Evolutionary conservation across 92 coral and sea anemone species (phyloP), one percentile per base, ranked within the genome.

Genomic region (Phenganax stokvisi): DNA sequence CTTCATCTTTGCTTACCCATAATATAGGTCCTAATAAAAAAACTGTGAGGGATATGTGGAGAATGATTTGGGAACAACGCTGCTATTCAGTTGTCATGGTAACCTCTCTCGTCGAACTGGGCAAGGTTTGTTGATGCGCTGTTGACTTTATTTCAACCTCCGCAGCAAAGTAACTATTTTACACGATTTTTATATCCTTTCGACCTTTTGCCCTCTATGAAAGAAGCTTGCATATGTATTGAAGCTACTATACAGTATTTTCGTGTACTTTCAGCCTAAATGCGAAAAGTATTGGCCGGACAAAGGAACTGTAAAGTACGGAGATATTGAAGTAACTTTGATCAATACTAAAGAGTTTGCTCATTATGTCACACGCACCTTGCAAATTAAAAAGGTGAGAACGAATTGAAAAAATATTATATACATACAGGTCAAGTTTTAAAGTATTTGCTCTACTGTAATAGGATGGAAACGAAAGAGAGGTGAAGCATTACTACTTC

Each of bases 401-500:
- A n/a, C 10, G 77, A 54, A 51, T 12, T 31, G 47, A 12, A 13
- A 17, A 27, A 16, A 16, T 1, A 8, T 70, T 1, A 30, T 30
- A 9, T 15, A 31, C 13, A 5, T 17, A 16, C 3, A 29, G 54
- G 47, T 29, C 54, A 6, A 68, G 51, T 44, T n/a, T 17, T 5
- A 68, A 7, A 68, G 25, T 7, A 6, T 68, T 7, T 20, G 73
- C 8, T 29, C 11, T 74, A 74, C 56, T 56, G 12, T 54, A 27
- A 8, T 59, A 75, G 80, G 80, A 75, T 16, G 67, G 80, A 55
- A 93, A 89, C 47, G 92, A 89, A 37, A 81, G 96, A 12, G 80
- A 76, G 44, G 84, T 93, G 13, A 88, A 81, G 56, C 98, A 93
- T 72, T 91, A 89, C 76, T 96, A 93, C 86, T 91, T 89, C 52